Percentiles rank a stretch among this genome's conserved stretches.
Evolutionary conservation across 2,113 vertebrate species (phyloP).

Genomic region (Pimephales promelas): DNA sequence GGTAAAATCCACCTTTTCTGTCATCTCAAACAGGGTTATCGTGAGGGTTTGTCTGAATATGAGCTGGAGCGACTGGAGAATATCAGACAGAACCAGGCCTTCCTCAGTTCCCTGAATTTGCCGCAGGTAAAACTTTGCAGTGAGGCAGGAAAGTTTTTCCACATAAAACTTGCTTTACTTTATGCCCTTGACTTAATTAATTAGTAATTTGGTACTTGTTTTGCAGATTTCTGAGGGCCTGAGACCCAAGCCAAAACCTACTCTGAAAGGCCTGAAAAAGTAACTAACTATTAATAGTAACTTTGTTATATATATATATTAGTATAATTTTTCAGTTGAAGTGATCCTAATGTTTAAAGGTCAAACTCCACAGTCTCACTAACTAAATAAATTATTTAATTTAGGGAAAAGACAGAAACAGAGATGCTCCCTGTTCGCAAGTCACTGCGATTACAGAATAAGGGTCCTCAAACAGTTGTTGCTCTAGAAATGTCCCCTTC

Average conservation of each 20-base stretch:
- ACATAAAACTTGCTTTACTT: neutral
- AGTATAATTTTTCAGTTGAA: neutral
- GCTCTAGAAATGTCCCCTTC: neutral
- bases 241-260: constrained; percentile 58
- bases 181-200: neutral
- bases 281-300: constrained; percentile 57
- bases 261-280: constrained; percentile 63
- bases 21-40: constrained; percentile 44
- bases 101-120: constrained; percentile 70
- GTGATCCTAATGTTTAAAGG: neutral
- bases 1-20: neutral
- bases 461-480: constrained; percentile 40
- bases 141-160: neutral
- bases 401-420: constrained; percentile 53
- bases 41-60: constrained; percentile 66
- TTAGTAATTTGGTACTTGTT: constrained; percentile 7
- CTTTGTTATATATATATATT: too few relatives aligned
- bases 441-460: constrained; percentile 72
- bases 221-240: constrained; percentile 64
- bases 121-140: constrained; percentile 57
- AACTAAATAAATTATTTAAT: neutral
- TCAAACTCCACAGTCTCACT: neutral
- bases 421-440: constrained; percentile 66
- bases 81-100: constrained; percentile 71
- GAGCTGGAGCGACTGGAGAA: constrained; percentile 73